These are phyloP conservation scores for Phytoseiulus persimilis DNA, from an alignment of 2,888 invertebrate species.

Conservation along the genomic window DNA sequence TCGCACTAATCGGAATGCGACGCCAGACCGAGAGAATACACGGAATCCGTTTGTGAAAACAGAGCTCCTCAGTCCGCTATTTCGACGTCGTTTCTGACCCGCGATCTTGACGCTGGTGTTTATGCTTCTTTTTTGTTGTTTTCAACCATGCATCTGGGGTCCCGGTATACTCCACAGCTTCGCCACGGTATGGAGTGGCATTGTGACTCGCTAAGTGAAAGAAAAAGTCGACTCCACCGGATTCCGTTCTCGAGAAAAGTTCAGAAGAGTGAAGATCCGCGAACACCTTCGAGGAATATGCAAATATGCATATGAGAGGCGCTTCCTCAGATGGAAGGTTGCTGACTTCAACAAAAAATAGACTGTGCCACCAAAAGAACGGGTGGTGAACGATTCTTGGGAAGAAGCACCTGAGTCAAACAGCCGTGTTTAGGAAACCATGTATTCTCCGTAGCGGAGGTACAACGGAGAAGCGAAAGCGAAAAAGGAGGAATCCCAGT, in stretches of 20 bases:
- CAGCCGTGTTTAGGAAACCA: neutral
- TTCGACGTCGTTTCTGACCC: too few species aligned
- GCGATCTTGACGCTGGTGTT: too few species aligned
- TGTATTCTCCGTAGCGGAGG: neutral
- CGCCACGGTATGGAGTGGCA: too few species aligned
- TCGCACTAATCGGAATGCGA: too few species aligned
- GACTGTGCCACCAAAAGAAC: neutral
- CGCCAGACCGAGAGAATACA: too few species aligned
- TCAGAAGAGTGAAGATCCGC: neutral
- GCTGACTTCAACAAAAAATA: neutral
- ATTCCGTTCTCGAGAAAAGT: neutral
- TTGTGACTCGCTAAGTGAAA: neutral
- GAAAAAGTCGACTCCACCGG: neutral
- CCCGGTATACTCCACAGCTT: too few species aligned
- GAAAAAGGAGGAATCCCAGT: neutral
- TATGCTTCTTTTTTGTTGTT: too few species aligned
- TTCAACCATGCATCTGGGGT: too few species aligned
- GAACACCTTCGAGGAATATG: neutral
- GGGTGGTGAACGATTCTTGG: neutral
- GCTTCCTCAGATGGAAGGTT: neutral
- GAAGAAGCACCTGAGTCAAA: neutral
- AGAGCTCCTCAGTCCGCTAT: too few species aligned
- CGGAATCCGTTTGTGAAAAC: too few species aligned
- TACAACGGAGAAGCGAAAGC: neutral
- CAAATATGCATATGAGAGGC: neutral